Evolutionary conservation across 2,113 vertebrate genomes (phyloP).

Genomic region (Ctenomys sociabilis): DNA sequence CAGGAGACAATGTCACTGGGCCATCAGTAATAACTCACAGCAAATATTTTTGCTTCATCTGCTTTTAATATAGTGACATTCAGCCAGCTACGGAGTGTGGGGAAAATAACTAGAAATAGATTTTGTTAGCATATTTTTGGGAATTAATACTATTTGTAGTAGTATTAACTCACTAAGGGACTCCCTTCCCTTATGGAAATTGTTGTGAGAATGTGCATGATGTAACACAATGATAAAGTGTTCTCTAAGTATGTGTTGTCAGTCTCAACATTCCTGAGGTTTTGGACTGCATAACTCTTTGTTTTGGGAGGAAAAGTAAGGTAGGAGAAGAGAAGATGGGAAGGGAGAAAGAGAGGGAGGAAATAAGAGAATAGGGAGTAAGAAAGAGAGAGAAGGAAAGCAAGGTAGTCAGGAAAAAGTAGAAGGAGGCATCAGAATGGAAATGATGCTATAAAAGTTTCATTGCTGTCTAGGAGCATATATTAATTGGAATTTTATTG

Average conservation of each 20-base stretch:
- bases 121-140: background rate
- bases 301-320: background rate
- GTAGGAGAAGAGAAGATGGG: background rate
- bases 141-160: background rate
- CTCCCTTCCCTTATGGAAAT: background rate
- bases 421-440: background rate
- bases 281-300: background rate
- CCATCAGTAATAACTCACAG: background rate
- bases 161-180: too few species aligned
- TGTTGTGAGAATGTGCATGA: background rate
- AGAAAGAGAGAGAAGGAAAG: too few species aligned
- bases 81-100: background rate
- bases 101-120: background rate
- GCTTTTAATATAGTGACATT: background rate
- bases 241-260: background rate
- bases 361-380: too few species aligned
- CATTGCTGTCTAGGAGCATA: too few species aligned
- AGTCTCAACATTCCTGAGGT: background rate
- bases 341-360: accelerated
- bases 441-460: background rate
- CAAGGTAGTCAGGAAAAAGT: accelerated
- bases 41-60: background rate
- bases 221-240: background rate
- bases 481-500: conserved; percentile 15
- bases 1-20: background rate